Evolutionary conservation across 2,797 vertebrate species (phyloP), one percentile per base, ranked within the genome.

Genomic region (Pitangus sulphuratus): DNA sequence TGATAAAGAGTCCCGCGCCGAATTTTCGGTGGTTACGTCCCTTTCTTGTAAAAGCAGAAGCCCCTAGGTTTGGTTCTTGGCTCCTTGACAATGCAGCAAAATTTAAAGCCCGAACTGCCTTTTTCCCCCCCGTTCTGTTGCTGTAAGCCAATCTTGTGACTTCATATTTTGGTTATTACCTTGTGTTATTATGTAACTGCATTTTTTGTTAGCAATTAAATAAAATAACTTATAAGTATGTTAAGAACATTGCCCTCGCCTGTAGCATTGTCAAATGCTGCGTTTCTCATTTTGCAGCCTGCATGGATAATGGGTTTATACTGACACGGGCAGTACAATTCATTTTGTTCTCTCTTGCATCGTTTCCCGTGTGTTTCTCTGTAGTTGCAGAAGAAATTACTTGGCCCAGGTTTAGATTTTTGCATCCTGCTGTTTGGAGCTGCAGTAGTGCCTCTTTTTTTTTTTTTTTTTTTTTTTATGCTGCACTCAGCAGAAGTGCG

Each of bases 81-180:
- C 62, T 90, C 68, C 30, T 22, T 89, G 95, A 95, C 94, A 97
- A 96, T 97, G 97, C 98, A 97, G 97, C 96, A 96, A 93, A 96
- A 97, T 93, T 75, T 87, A 50, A 84, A 77, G 53, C 42, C 61
- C 47, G 12, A 84, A 75, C 65, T 92, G 44, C 58, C 65, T 65
- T 53, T 15, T 40, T 3, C 3, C 28, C 37, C 9, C 40, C 24
- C 2, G 31, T 25, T 87, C 61, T 68, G 45, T 78, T 89, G 75
- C 84, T 90, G 90, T 75, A 47, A 92, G 74, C 72, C 26, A 25
- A 51, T 71, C 84, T 71, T 75, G 33, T 85, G 91, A 90, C 54
- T 95, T 81, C 51, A 6, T 72, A 50, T 95, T 93, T 95, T 81
- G 89, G 60, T 94, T 92, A 40, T 84, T 94, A 86, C 28, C 83